Evolutionary conservation across 2,113 vertebrate species (phyloP), one percentile per base, ranked within the genome.

Genomic region (Variabilichromis moorii): DNA sequence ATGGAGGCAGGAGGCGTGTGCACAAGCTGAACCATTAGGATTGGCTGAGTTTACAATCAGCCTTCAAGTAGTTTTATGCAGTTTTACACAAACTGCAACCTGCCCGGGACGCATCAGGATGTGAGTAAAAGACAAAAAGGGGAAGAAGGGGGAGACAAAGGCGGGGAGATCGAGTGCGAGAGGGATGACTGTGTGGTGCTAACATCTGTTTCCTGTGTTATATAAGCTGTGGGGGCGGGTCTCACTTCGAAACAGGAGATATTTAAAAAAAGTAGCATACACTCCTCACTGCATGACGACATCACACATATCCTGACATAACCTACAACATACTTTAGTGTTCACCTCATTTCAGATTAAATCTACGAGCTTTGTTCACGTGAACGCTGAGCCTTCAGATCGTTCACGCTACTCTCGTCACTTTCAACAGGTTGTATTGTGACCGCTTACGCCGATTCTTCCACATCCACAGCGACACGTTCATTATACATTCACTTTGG

Each of bases 201-300:
- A 94, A 95, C 95, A 95, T 96, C 95, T 96, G 95, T 95, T 95
- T 95, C 94, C 95, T 94, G 92, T 95, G 91, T 95, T 95, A 95
- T 92, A 95, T 96, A 96, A 95, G 89, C 91, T 88, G 85, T 93
- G 92, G 92, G 91, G 93, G 94, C 89, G 89, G 93, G 92, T 87
- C 90, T 93, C 84, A 47, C 53, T 73, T 92, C 80, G 84, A 94
- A 92, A 94, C 82, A 68, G 88, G 88, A 93, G 93, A 93, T 93
- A 94, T 95, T 93, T 91, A 71, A 93, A 90, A 91, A 90, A 94
- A 51, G 89, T 91, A 81, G 85, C 84, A 82, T 57, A 83, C 63
- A 83, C 80, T 71, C 45, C 83, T 68, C 54, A 79, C 73, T 66
- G 35, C 24, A 57, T 31, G 37, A 16, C 71, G 80, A 47, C 47